Base-by-base conservation (phyloP, 2,797 vertebrate genomes). In the Clamator glandarius region DNA sequence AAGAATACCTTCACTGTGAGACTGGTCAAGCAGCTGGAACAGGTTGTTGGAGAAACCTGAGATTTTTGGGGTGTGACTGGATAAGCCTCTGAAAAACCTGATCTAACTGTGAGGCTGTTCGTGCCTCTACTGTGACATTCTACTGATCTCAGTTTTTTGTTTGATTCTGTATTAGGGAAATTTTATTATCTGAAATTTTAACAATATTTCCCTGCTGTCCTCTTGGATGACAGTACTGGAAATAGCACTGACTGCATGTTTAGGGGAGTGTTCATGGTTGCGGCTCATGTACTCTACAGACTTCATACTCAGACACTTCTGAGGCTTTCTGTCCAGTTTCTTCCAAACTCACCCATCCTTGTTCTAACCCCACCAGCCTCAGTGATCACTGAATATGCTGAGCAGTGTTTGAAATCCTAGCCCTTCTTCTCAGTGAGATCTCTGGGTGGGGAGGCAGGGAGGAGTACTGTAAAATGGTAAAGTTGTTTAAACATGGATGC, bases 241-340 rank as follows among this genome's bases (percentile, higher is more conserved):
- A 80, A 87, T 93, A 87, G n/a, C 29, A 51, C 33, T 86, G 85
- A 51, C 36, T 67, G 4, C 69, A 3, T 84, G 35, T 89, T 93
- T 64, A 75, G 58, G 57, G 41, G 25, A 54, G 12, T 3, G 4
- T 76, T 78, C 4, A 0, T 58, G 80, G 72, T 57, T 80, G 64
- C 16, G 46, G 35, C 55, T 78, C 64, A 50, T 86, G 36, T 42
- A 6, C 35, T 54, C 70, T n/a, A 42, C 39, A 66, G 59, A 24
- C 28, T 58, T 91, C 21, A 35, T 36, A 8, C 39, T 63, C 6
- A 3, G n/a, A 31, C 11, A 6, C 36, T 58, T 92, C 20, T 68
- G 46, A 69, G 59, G n/a, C 35, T 85, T 75, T 80, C 61, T 86
- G 17, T 63, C 12, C 29, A 16, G 23, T 50, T 68, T 62, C 58